phyloP scores from a whole-genome alignment of 2,888 invertebrate genomes.

The Pharmacophagus antenor region DNA sequence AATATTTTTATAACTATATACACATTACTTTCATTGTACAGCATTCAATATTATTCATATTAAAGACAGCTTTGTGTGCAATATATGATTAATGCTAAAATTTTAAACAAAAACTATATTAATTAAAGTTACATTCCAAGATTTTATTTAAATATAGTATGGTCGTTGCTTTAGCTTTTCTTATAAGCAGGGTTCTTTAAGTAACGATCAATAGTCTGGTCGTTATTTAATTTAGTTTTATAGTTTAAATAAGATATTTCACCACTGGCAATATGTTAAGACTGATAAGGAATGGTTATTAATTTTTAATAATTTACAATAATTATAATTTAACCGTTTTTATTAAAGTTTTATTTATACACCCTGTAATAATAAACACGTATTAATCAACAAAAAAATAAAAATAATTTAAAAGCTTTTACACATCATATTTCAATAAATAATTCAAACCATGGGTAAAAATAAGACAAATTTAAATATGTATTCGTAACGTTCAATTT shows the following conservation, averaged over 20 bases:
- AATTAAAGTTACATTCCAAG: no score
- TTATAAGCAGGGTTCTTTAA: slow-evolving; percentile 12
- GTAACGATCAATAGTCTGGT: slow-evolving; percentile 23
- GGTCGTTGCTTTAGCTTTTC: not conserved
- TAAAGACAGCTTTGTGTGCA: no score
- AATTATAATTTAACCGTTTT: not conserved
- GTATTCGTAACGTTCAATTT: no score
- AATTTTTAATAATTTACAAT: slow-evolving; percentile 17
- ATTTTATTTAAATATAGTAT: no score
- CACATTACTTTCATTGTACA: not conserved
- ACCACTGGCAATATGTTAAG: slow-evolving; percentile 34
- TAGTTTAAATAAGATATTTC: slow-evolving; percentile 22
- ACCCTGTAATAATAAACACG: slow-evolving; percentile 18
- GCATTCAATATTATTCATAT: no score
- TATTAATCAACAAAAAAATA: not conserved
- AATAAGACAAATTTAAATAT: no score
- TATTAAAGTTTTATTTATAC: slow-evolving; percentile 29
- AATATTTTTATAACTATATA: no score
- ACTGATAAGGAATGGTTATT: slow-evolving; percentile 36
- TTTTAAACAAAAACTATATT: not conserved
- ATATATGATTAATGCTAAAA: not conserved
- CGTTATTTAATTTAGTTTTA: slow-evolving; percentile 19
- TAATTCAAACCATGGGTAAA: no score
- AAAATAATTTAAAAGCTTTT: not conserved
- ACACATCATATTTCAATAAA: not conserved